Percentiles rank a stretch among this genome's conserved stretches.
phyloP scores from a whole-genome alignment of 2,113 vertebrate genomes.

The Enhydra lutris region DNA sequence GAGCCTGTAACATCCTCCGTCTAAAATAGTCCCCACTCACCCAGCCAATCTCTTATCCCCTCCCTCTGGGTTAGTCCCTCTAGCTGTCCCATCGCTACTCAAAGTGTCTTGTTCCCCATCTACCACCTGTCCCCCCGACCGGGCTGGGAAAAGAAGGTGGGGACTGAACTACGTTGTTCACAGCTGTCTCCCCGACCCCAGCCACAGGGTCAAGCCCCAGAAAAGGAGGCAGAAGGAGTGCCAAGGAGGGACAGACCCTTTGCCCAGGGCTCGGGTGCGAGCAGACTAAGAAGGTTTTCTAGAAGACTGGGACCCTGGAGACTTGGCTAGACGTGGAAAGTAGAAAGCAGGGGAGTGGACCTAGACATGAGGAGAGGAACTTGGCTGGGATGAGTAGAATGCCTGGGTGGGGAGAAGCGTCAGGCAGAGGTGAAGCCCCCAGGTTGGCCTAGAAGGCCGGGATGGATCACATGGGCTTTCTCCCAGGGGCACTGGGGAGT shows the following conservation, averaged over 20 bases:
- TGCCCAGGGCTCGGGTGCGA: not conserved
- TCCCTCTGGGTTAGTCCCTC: accelerated
- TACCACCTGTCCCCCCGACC: not conserved
- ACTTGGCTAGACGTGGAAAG: not conserved
- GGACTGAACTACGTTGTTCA: not conserved
- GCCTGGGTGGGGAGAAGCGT: not conserved
- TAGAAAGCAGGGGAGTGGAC: not conserved
- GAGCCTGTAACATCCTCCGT: not conserved
- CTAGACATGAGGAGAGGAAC: not conserved
- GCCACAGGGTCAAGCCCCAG: not conserved
- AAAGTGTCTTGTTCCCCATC: not conserved
- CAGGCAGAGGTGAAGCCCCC: not conserved
- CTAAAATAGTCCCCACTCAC: accelerated
- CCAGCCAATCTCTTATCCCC: not conserved
- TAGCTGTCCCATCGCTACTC: too few relatives aligned
- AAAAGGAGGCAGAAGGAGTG: not conserved
- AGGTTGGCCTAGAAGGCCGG: not conserved
- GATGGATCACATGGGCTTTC: not conserved
- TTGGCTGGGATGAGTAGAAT: not conserved
- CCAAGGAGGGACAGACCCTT: not conserved
- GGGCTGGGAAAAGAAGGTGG: not conserved
- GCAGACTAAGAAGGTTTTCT: not conserved
- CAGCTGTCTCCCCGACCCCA: not conserved
- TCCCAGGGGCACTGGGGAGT: not conserved
- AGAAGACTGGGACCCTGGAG: not conserved